Conservation (phyloP, 2,797 vertebrate species). For the Eulemur rubriventer region DNA sequence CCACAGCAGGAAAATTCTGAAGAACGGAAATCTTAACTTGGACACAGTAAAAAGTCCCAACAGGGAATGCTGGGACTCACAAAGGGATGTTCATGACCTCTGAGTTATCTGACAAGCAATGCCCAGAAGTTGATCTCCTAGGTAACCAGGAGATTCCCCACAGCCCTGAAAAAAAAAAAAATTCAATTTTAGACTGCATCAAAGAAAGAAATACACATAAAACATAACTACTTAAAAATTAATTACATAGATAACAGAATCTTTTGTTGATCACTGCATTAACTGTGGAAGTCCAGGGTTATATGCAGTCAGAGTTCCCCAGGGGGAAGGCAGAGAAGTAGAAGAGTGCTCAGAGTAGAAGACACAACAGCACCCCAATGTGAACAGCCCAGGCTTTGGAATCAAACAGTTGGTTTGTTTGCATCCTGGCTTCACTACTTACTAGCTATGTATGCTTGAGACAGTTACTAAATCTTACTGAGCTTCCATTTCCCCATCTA, state of each 20-base stretch:
- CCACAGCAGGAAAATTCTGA: not conserved
- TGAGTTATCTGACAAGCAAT: not conserved
- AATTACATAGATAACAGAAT: not conserved
- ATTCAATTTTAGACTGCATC: not conserved
- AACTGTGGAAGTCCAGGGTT: not conserved
- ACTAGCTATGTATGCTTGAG: not conserved
- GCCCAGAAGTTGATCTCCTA: not conserved
- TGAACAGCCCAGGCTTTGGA: not conserved
- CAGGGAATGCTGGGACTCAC: not conserved
- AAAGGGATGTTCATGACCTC: not conserved
- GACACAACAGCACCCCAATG: not conserved
- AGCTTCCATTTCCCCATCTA: not conserved
- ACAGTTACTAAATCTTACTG: not conserved
- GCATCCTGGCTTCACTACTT: not conserved
- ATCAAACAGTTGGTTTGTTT: not conserved
- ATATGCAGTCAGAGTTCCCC: not conserved
- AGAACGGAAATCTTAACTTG: not conserved
- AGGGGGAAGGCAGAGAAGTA: not conserved
- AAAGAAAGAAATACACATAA: not conserved
- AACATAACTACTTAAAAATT: conserved; percentile 9
- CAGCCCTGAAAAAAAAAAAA: not conserved
- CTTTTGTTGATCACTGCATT: not conserved
- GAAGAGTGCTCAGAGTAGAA: not conserved
- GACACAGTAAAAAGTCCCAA: not conserved
- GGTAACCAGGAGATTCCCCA: not conserved